Percentiles rank a stretch among this genome's conserved stretches.
Conservation (phyloP, 1,140 invertebrate species). For the Tigriopus japonicus region DNA sequence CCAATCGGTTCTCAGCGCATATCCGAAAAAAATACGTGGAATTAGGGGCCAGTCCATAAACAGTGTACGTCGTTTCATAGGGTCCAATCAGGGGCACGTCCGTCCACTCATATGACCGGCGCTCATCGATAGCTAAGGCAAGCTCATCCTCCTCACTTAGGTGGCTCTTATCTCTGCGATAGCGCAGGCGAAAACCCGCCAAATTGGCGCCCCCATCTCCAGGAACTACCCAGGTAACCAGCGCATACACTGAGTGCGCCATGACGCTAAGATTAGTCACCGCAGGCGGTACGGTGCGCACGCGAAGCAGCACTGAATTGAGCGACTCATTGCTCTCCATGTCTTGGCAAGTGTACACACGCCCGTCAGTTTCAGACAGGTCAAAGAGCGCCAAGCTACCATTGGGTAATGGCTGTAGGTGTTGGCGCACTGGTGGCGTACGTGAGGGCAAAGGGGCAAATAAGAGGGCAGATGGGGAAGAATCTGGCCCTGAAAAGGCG, state of each 20-base stretch:
- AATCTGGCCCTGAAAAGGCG: too few species aligned
- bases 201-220: neutral
- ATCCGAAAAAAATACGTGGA: slow-evolving; percentile 10
- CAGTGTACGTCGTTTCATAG: neutral
- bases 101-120: neutral
- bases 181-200: neutral
- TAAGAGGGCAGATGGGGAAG: too few species aligned
- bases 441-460: too few species aligned
- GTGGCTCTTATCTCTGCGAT: neutral
- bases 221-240: neutral
- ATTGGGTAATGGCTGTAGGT: neutral
- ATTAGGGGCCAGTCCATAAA: slow-evolving; percentile 2
- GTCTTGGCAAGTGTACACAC: slow-evolving; percentile 7
- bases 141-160: neutral
- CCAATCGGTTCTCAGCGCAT: neutral
- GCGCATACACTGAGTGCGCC: neutral
- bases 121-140: neutral
- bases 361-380: neutral
- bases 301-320: neutral
- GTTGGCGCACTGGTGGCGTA: too few species aligned
- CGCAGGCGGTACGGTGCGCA: neutral
- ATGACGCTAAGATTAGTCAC: neutral
- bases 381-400: neutral
- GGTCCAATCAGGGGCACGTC: neutral
- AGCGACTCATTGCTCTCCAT: slow-evolving; percentile 4